Conservation (phyloP, 2,888 invertebrate species). For the Calameuta pallipes region DNA sequence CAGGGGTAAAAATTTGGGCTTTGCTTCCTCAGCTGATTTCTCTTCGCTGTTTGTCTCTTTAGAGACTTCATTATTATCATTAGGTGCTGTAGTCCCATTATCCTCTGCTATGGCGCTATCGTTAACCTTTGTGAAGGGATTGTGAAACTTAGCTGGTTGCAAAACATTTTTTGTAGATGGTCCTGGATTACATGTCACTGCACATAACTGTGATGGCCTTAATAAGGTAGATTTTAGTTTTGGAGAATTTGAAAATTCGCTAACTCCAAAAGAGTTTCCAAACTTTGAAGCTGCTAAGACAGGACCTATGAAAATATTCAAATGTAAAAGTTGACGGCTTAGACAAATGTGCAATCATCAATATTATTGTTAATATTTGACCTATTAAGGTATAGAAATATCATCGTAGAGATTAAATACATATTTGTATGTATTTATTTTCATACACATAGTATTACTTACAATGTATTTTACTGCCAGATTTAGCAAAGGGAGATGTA, state of each 20-base stretch:
- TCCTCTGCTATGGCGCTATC: conserved; percentile 31
- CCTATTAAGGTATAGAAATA: background rate
- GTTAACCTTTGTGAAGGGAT: conserved; percentile 52
- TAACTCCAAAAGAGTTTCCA: conserved; percentile 46
- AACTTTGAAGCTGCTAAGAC: conserved; percentile 49
- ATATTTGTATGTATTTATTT: background rate
- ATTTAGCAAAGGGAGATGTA: conserved; percentile 32
- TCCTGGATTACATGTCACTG: conserved; percentile 43
- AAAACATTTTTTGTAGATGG: conserved; percentile 42
- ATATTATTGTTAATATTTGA: background rate
- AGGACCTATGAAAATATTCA: conserved; percentile 34
- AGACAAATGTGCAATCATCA: background rate
- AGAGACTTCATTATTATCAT: conserved; percentile 25
- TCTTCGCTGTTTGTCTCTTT: conserved; percentile 39
- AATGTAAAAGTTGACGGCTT: background rate
- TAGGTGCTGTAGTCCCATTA: conserved; percentile 22
- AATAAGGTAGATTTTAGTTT: conserved; percentile 48
- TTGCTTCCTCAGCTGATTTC: conserved; percentile 41
- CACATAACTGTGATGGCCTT: conserved; percentile 55
- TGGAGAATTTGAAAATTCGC: conserved; percentile 40
- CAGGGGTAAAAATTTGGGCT: conserved; percentile 58
- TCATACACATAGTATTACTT: conserved; percentile 20
- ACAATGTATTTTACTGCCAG: conserved; percentile 39
- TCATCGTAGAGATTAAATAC: background rate
- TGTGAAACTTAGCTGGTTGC: conserved; percentile 55